Evolutionary conservation across 2,888 invertebrate species (phyloP).

Genomic region (Amblyteles armatorius): DNA sequence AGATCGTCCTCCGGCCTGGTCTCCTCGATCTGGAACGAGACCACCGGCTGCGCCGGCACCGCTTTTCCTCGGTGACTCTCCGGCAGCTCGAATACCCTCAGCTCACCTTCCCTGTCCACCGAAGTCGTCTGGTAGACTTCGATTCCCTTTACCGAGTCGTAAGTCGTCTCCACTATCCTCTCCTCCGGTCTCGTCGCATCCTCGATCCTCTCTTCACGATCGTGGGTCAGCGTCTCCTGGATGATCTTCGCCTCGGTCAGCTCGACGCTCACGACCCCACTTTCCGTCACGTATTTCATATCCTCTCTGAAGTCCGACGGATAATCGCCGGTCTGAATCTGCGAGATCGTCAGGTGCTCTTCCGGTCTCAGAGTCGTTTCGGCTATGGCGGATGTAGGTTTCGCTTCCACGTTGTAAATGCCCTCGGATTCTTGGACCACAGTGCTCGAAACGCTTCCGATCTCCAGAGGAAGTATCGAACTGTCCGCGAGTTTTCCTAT

Average conservation of each 20-base stretch:
- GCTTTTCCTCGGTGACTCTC: slow-evolving; percentile 86
- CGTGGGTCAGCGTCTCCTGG: slow-evolving; percentile 87
- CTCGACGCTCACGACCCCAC: slow-evolving; percentile 86
- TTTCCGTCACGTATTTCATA: slow-evolving; percentile 86
- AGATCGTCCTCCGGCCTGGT: slow-evolving; percentile 84
- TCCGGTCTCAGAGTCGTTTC: slow-evolving; percentile 87
- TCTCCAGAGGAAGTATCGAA: slow-evolving; percentile 86
- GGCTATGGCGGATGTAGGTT: slow-evolving; percentile 86
- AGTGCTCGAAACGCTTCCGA: slow-evolving; percentile 87
- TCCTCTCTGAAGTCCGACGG: slow-evolving; percentile 85
- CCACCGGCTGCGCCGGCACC: slow-evolving; percentile 85
- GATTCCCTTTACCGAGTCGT: slow-evolving; percentile 88
- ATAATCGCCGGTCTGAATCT: slow-evolving; percentile 87
- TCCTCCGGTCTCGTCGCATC: slow-evolving; percentile 81
- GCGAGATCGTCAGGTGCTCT: slow-evolving; percentile 87
- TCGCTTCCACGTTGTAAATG: slow-evolving; percentile 85
- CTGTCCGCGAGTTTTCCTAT: slow-evolving; percentile 79
- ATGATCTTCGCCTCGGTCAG: slow-evolving; percentile 89
- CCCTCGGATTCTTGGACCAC: slow-evolving; percentile 90
- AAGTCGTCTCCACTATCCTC: slow-evolving; percentile 84
- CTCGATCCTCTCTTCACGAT: slow-evolving; percentile 87
- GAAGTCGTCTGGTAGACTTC: slow-evolving; percentile 88
- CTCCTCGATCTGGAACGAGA: slow-evolving; percentile 86
- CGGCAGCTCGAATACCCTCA: slow-evolving; percentile 86
- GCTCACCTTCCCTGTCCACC: slow-evolving; percentile 88